Percentiles rank a stretch among this genome's conserved stretches.
These are phyloP conservation scores for Porites rus DNA, from an alignment of 92 coral and sea anemone genomes.

Conservation along the genomic window DNA sequence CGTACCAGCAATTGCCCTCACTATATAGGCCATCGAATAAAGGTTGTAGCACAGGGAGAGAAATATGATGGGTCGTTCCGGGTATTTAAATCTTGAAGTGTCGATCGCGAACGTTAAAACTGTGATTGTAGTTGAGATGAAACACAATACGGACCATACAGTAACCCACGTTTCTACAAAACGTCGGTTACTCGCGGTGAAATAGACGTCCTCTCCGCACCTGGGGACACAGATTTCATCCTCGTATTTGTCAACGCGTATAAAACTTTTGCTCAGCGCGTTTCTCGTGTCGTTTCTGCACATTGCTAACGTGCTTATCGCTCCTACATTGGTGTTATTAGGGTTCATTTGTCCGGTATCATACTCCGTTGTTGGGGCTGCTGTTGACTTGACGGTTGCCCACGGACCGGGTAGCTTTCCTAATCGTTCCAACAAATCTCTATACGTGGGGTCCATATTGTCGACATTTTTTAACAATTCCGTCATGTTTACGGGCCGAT, in stretches of 20 bases:
- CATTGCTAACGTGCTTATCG: neutral
- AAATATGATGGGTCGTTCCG: slow-evolving; percentile 96
- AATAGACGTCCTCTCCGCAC: slow-evolving; percentile 85
- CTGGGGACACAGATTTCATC: slow-evolving; percentile 70
- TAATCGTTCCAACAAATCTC: slow-evolving; percentile 59
- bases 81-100: slow-evolving; percentile 94
- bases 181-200: slow-evolving; percentile 75
- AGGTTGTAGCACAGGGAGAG: slow-evolving; percentile 93
- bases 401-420: slow-evolving; percentile 46
- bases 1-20: slow-evolving; percentile 84
- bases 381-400: slow-evolving; percentile 32
- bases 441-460: slow-evolving; percentile 69
- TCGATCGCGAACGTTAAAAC: slow-evolving; percentile 95
- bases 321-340: slow-evolving; percentile 1
- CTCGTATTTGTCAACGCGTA: slow-evolving; percentile 74
- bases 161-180: slow-evolving; percentile 92
- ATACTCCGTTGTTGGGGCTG: slow-evolving; percentile 12
- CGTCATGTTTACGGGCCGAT: slow-evolving; percentile 69
- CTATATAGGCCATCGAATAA: slow-evolving; percentile 88
- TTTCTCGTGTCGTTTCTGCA: slow-evolving; percentile 79
- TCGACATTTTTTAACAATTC: slow-evolving; percentile 69
- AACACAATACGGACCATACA: slow-evolving; percentile 95
- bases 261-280: slow-evolving; percentile 65
- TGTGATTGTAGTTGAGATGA: slow-evolving; percentile 88
- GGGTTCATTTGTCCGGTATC: slow-evolving; percentile 3